Evolutionary conservation across 2,113 vertebrate species (phyloP).

Genomic region (Melospiza melodia): DNA sequence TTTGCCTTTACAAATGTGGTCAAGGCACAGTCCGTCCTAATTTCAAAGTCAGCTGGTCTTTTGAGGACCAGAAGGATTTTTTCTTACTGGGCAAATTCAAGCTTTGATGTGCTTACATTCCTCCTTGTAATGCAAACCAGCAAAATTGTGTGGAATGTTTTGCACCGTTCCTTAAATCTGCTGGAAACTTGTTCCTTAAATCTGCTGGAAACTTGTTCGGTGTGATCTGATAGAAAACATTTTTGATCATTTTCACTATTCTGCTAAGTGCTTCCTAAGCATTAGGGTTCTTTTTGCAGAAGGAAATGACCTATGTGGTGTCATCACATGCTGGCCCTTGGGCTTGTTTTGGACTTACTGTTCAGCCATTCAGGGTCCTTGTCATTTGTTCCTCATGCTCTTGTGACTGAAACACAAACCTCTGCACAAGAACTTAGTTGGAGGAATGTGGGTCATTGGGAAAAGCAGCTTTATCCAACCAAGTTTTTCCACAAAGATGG

Average conservation of each 20-base stretch:
- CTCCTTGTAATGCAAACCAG: slow-evolving; percentile 18
- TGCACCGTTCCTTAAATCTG: neutral
- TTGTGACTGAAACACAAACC: slow-evolving; percentile 1
- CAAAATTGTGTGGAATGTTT: neutral
- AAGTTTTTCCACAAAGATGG: neutral
- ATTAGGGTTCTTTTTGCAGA: neutral
- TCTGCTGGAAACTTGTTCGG: neutral
- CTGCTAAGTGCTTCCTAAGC: neutral
- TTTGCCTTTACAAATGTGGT: neutral
- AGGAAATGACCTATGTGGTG: neutral
- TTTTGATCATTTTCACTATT: neutral
- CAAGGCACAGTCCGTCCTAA: neutral
- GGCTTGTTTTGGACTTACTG: neutral
- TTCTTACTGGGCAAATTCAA: neutral
- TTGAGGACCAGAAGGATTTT: neutral
- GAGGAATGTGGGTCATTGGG: neutral
- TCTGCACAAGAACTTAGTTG: neutral
- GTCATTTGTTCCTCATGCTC: neutral
- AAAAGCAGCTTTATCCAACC: neutral
- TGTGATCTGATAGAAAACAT: neutral
- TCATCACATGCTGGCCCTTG: neutral
- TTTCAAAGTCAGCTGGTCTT: neutral
- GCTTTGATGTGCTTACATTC: slow-evolving; percentile 11
- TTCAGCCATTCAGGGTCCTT: neutral
- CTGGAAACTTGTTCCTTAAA: neutral